Base-by-base conservation (phyloP, 1,140 invertebrate species). In the Diabrotica virgifera region DNA sequence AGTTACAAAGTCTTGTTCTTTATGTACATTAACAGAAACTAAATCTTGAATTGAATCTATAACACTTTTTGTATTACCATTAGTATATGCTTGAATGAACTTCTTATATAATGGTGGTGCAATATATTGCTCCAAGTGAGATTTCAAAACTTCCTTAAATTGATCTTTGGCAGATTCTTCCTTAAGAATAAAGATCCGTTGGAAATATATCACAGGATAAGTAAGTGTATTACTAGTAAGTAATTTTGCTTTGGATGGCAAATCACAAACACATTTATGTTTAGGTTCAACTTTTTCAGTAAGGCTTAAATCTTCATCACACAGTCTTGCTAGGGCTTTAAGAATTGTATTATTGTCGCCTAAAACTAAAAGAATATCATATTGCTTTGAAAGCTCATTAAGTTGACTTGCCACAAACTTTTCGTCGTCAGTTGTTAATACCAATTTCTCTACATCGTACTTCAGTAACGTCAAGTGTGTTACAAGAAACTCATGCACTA, bases 181-280 rank as follows among this genome's bases (percentile, higher is more conserved):
- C 11, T 62, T 55, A n/a, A 70, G 13, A 8, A 72, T 13, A 58
- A 72, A 69, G 46, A 70, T 63, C 38, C 68, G 62, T 46, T 72
- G 67, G 12, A 70, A 38, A 46, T 72, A 54, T 54, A 72, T 59
- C 0, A 70, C 57, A 54, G 70, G 70, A 59, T 67, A 66, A n/a
- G 36, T 11, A 36, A 13, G 24, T 10, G 58, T 59, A n/a, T 67
- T 37, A 51, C 46, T 46, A 36, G 37, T 24, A 11, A 69, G 35
- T 36, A 60, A 35, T 61, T 67, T 69, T 5, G 53, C 36, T 36
- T 46, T 40, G 5, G 36, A 5, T 36, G 66, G 66, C 46, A 69
- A 56, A 10, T 62, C 36, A 54, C 54, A 55, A n/a, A 37, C 9
- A 11, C 54, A 52, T 6, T 63, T 40, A 7, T 52, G 40, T 53